A percentile compares a stretch with the other conserved stretches of the same genome.
Conservation (phyloP, 1,140 invertebrate species). For the Pseudomyrmex gracilis region DNA sequence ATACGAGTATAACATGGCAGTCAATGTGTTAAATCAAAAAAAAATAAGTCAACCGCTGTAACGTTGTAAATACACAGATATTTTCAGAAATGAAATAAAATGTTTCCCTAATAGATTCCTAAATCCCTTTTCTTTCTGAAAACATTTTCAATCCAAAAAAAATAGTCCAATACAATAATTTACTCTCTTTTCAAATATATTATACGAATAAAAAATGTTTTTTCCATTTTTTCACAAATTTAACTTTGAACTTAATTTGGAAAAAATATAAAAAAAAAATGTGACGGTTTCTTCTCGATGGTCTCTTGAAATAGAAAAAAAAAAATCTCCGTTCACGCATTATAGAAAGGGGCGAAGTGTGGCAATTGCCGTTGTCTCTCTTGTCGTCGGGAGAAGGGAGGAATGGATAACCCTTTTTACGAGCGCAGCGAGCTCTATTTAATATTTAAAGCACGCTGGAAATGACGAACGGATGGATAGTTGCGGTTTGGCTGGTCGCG, state of each 20-base stretch:
- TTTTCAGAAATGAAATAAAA: slow-evolving; percentile 85
- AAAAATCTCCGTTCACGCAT: slow-evolving; percentile 24
- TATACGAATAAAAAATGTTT: background rate
- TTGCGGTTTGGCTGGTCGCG: slow-evolving; percentile 78
- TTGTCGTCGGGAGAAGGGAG: background rate
- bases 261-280: background rate
- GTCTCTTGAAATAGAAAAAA: slow-evolving; percentile 10
- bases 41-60: slow-evolving; percentile 73
- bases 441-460: slow-evolving; percentile 84
- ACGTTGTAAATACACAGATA: slow-evolving; percentile 85
- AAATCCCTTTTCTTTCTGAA: slow-evolving; percentile 52
- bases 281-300: background rate
- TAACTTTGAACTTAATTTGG: background rate
- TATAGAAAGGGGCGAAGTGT: background rate
- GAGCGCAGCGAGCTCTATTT: slow-evolving; percentile 81
- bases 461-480: slow-evolving; percentile 82
- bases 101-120: slow-evolving; percentile 80
- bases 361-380: slow-evolving; percentile 39
- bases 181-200: background rate
- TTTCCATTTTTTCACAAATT: slow-evolving; percentile 13
- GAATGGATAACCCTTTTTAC: slow-evolving; percentile 82
- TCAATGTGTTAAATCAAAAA: background rate
- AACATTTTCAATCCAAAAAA: background rate
- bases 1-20: no score
- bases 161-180: background rate